Evolutionary conservation across 2,888 invertebrate genomes (phyloP), one percentile per base, ranked within the genome.

Genomic region (Orthonychiurus folsomi): DNA sequence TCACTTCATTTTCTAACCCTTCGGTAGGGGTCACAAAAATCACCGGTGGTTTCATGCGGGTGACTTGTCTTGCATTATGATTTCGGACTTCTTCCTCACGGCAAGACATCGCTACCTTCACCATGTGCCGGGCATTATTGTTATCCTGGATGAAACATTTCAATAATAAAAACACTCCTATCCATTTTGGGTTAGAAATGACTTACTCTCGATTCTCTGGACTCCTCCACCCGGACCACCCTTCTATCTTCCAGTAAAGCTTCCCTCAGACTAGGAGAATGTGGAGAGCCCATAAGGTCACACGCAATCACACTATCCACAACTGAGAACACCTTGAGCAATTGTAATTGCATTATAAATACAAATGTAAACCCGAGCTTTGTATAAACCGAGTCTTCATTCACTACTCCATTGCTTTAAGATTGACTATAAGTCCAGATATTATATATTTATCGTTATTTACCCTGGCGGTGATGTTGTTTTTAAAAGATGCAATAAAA

Each of bases 181-280:
- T 37, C 37, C 37, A 5, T 37, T 15, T 37, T 37, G n/a, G n/a
- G 28, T 37, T 18, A 48, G 53, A 53, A 56, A 0, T 50, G 48
- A 53, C 68, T 65, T 74, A 85, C 85, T 79, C 85, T 86, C 0
- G 93, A 93, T 56, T 86, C 80, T 74, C 84, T 88, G 73, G 84
- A 84, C 75, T 93, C 93, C 70, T 88, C 87, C 3, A 83, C 81
- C n/a, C 77, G 74, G 56, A 86, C 83, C 0, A 88, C 93, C 69
- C 79, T 82, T 0, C 83, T 83, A 15, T 80, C 76, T 0, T 81
- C 76, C 0, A 89, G 77, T 5, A 94, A 78, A n/a, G 5, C 47
- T 5, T 12, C 23, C 21, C 60, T 26, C 18, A 65, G 24, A 3
- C 54, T 37, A 25, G n/a, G 27, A 15, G 24, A n/a, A 21, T 57